These are phyloP conservation scores for Solea senegalensis DNA, from an alignment of 2,113 vertebrate genomes.

Conservation along the genomic window DNA sequence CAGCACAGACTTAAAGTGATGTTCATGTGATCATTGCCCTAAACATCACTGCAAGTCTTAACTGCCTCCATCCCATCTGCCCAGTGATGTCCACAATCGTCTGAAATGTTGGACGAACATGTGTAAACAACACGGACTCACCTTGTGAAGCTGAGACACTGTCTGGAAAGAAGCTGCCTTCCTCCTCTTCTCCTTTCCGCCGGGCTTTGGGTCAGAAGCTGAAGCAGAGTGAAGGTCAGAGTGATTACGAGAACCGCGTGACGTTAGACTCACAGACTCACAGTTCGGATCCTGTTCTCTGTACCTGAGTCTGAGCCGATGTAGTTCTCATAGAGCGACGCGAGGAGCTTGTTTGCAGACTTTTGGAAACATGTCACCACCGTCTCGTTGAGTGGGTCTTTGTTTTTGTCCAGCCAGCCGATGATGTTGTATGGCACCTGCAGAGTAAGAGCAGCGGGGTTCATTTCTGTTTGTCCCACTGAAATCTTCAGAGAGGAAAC, in stretches of 20 bases:
- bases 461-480: background rate
- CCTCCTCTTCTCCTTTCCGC: slow-evolving; percentile 91
- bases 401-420: slow-evolving; percentile 96
- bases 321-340: slow-evolving; percentile 89
- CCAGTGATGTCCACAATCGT: slow-evolving; percentile 9
- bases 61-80: slow-evolving; percentile 79
- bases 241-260: background rate
- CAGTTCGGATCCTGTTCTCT: background rate
- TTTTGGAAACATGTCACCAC: slow-evolving; percentile 92
- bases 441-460: too few relatives aligned
- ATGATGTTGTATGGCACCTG: slow-evolving; percentile 93
- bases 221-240: slow-evolving; percentile 13
- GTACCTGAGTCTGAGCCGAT: slow-evolving; percentile 85
- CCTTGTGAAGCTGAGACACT: slow-evolving; percentile 94
- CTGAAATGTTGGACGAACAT: background rate
- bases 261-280: background rate
- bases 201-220: slow-evolving; percentile 80
- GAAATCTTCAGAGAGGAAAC: background rate
- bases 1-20: slow-evolving; percentile 99
- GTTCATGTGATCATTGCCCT: slow-evolving; percentile 96
- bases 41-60: slow-evolving; percentile 99
- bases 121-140: slow-evolving; percentile 58
- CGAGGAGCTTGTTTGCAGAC: slow-evolving; percentile 91
- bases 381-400: slow-evolving; percentile 93
- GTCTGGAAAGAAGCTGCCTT: slow-evolving; percentile 96